Percentiles rank a stretch among this genome's conserved stretches.
These are phyloP conservation scores for Bambusicola thoracicus DNA, from an alignment of 2,113 vertebrate species.

Conservation along the genomic window DNA sequence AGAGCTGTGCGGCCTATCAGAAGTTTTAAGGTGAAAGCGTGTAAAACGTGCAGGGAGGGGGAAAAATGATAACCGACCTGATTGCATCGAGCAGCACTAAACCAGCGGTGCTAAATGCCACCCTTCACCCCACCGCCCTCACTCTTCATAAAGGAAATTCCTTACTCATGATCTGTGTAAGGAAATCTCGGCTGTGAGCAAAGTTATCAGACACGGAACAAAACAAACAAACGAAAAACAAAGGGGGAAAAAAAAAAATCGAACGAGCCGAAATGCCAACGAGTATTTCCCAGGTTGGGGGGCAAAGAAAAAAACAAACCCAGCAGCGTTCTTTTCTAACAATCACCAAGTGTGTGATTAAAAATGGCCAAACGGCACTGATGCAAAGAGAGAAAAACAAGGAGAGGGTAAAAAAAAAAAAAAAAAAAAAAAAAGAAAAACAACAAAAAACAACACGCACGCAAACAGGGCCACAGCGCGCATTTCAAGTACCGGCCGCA, in stretches of 20 bases:
- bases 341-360: neutral
- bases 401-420: neutral
- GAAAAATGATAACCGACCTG: neutral
- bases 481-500: neutral
- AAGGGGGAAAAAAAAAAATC: neutral
- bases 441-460: neutral
- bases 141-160: constrained; percentile 42
- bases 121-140: neutral
- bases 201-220: constrained; percentile 49
- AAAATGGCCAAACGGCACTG: neutral
- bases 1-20: constrained; percentile 27
- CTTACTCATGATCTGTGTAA: constrained; percentile 50
- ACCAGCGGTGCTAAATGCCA: fast-evolving
- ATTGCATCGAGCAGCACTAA: neutral
- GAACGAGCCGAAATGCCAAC: neutral
- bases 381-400: neutral
- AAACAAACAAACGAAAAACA: neutral
- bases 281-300: neutral
- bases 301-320: neutral
- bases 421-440: too few species aligned
- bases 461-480: neutral
- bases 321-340: neutral
- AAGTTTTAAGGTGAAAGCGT: constrained; percentile 21
- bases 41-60: neutral
- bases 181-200: constrained; percentile 11